Base-by-base conservation (phyloP, 1,140 invertebrate species). In the Papilio glaucus region DNA sequence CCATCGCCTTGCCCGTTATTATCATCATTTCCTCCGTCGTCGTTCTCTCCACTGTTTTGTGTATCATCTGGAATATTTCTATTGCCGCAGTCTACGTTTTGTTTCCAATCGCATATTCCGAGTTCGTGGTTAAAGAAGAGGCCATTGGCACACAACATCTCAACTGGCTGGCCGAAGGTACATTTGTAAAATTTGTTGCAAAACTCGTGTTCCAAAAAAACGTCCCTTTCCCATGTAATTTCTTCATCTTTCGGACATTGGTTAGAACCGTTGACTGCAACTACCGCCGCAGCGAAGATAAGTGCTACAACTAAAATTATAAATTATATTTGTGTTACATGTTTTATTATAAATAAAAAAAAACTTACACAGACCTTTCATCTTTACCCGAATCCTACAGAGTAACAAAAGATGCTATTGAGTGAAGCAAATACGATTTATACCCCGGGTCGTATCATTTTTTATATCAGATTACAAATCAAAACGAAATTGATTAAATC, bases 171-270 rank as follows among this genome's bases (percentile, higher is more conserved):
- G 0, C 93, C 94, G 10, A 82, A 87, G 0, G 91, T 85, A 75
- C 95, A 96, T 18, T 93, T 89, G 80, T 94, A 96, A 79, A 94
- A 96, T 62, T 87, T 93, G 3, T 85, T 79, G 77, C 95, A 96
- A 73, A 94, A 91, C 1, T 93, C 88, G 75, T 95, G 91, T 0
- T 88, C 76, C 33, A 95, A 79, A 4, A 89, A 63, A 57, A 75
- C 21, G 60, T 89, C 86, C 15, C 85, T 84, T 13, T 68, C 72
- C 84, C 84, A 86, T 67, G 88, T 72, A 0, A 24, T 6, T 26
- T 75, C 83, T 62, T 87, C 85, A 21, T 85, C 83, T n/a, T 75
- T 24, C 0, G 87, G 86, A 68, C 89, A 91, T 70, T 79, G 60
- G 12, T 79, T 65, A 12, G 21, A 10, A 12, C 65, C 74, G 0